Evolutionary conservation across 2,113 vertebrate species (phyloP).

Genomic region (Odocoileus virginianus): DNA sequence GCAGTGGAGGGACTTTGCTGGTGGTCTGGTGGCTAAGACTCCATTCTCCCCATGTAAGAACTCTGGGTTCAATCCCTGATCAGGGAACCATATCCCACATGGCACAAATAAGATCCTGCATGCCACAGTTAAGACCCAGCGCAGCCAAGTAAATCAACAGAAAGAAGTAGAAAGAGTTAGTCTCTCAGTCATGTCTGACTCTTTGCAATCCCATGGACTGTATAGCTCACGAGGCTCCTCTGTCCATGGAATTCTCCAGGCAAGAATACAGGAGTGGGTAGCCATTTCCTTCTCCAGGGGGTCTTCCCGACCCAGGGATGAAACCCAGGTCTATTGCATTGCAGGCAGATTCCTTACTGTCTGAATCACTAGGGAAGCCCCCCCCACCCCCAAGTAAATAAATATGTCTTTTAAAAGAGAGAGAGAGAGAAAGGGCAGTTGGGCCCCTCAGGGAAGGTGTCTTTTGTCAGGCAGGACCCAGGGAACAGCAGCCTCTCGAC

Average conservation of each 20-base stretch:
- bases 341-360: not conserved
- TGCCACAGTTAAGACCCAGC: not conserved
- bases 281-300: not conserved
- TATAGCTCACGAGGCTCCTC: not conserved
- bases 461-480: not conserved
- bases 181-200: not conserved
- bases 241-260: not conserved
- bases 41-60: not conserved
- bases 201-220: not conserved
- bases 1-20: not conserved
- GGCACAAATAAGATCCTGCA: not conserved
- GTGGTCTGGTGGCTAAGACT: not conserved
- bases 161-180: not conserved
- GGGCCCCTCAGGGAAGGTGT: not conserved
- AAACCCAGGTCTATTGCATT: not conserved
- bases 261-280: not conserved
- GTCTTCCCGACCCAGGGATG: not conserved
- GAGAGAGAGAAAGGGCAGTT: not conserved
- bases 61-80: not conserved
- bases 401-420: not conserved
- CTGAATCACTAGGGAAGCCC: not conserved
- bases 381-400: not conserved
- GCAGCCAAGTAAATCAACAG: not conserved
- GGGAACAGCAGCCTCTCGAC: fast-evolving
- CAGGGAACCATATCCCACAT: not conserved